Conservation (phyloP, 2,888 invertebrate genomes). For the Philereme vetulata region DNA sequence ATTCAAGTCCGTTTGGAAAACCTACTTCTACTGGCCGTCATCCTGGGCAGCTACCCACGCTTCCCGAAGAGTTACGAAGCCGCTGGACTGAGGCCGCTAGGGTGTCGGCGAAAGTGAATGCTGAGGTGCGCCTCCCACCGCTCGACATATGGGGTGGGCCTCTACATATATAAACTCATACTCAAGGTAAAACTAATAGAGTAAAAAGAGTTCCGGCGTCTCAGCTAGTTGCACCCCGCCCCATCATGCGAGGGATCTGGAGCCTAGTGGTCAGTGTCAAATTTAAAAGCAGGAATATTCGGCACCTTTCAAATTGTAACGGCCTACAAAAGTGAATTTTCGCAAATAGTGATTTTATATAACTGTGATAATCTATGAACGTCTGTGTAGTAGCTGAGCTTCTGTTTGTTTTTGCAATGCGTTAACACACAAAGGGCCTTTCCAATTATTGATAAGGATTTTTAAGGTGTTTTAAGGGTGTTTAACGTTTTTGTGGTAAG, state of each 20-base stretch:
- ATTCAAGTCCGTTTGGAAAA: not conserved
- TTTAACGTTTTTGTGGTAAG: too few species aligned
- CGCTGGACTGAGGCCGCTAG: conserved; percentile 36
- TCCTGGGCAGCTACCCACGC: conserved; percentile 44
- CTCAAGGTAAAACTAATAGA: conserved; percentile 63
- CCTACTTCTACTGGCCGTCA: not conserved
- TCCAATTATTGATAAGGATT: too few species aligned
- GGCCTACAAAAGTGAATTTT: conserved; percentile 2
- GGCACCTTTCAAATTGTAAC: not conserved
- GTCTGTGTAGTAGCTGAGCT: conserved; percentile 1
- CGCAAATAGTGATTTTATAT: conserved; percentile 6
- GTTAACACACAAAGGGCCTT: too few species aligned
- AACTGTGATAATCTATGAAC: not conserved
- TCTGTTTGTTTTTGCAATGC: not conserved
- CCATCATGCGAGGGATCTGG: conserved; percentile 85
- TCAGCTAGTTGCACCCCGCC: conserved; percentile 70
- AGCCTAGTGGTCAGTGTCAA: conserved; percentile 85
- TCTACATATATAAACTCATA: conserved; percentile 64
- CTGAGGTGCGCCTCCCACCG: conserved; percentile 43
- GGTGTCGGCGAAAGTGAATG: conserved; percentile 67
- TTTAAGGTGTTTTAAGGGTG: too few species aligned
- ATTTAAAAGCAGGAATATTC: conserved; percentile 7
- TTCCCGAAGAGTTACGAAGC: conserved; percentile 36
- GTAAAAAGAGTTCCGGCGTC: conserved; percentile 71
- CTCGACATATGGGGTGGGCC: conserved; percentile 59